Evolutionary conservation across 2,113 vertebrate genomes (phyloP).

Genomic region (Piaya cayana): DNA sequence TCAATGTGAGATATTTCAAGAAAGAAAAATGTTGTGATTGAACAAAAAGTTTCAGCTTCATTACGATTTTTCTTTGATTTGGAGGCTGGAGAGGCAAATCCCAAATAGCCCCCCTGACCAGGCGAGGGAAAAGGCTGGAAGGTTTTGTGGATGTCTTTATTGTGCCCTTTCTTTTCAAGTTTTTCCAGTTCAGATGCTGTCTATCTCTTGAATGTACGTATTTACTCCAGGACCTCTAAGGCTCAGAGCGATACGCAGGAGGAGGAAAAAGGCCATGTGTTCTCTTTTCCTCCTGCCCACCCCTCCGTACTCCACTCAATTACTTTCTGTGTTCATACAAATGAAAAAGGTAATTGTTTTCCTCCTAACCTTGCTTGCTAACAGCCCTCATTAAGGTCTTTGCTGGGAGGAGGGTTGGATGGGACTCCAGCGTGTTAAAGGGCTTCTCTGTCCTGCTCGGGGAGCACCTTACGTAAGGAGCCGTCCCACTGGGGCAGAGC

Average conservation of each 20-base stretch:
- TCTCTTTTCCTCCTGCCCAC: neutral
- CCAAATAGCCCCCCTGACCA: neutral
- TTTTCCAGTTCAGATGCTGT: neutral
- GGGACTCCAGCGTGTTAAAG: neutral
- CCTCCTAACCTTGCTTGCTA: slow-evolving; percentile 3
- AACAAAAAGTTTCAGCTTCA: neutral
- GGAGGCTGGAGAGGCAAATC: neutral
- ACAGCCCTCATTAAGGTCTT: slow-evolving; percentile 23
- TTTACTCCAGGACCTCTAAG: neutral
- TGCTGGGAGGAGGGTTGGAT: neutral
- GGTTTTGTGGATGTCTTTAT: neutral
- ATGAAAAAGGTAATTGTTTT: slow-evolving; percentile 34
- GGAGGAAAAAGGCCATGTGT: neutral
- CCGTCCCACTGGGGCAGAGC: fast-evolving
- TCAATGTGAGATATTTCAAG: neutral
- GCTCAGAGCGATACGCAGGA: neutral
- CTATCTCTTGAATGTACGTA: neutral
- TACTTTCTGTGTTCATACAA: neutral
- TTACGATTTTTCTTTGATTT: neutral
- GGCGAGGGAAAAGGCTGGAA: neutral
- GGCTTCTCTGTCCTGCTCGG: neutral
- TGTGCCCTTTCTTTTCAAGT: neutral
- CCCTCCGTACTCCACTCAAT: neutral
- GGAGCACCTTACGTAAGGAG: slow-evolving; percentile 1
- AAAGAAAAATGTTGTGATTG: neutral